Percentiles rank a stretch among this genome's conserved stretches.
Evolutionary conservation across 2,888 invertebrate genomes (phyloP).

Genomic region (Tachina lurida): DNA sequence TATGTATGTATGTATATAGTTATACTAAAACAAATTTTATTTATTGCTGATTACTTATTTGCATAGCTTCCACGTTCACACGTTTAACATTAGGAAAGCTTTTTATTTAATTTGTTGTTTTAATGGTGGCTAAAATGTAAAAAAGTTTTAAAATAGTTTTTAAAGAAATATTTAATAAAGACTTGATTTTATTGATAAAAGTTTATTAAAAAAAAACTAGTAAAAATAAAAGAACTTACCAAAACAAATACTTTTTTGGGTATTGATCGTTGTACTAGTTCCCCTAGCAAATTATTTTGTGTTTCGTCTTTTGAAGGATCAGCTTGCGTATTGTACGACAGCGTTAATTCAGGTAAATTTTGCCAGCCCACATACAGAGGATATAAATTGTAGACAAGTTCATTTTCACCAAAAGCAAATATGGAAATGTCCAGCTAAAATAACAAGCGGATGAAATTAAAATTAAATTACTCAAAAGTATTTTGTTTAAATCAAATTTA

Average conservation of each 20-base stretch:
- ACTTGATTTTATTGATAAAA: not conserved
- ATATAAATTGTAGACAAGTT: constrained; percentile 82
- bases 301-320: constrained; percentile 81
- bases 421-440: constrained; percentile 81
- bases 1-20: no score
- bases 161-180: constrained; percentile 3
- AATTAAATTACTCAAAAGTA: no score
- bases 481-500: not conserved
- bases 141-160: constrained; percentile 21
- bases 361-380: constrained; percentile 83
- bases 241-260: constrained; percentile 83
- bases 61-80: constrained; percentile 31
- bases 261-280: constrained; percentile 82
- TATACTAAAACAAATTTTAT: constrained; percentile 8
- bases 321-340: constrained; percentile 81
- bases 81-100: constrained; percentile 20
- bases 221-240: constrained; percentile 75
- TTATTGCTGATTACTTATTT: constrained; percentile 51
- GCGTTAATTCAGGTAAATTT: constrained; percentile 80
- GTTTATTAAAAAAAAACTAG: constrained; percentile 1
- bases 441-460: not conserved
- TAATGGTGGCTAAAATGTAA: constrained; percentile 76
- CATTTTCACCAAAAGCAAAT: constrained; percentile 81
- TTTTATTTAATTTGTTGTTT: constrained; percentile 78
- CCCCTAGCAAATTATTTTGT: constrained; percentile 79